Evolutionary conservation across 2,888 invertebrate species (phyloP).

Genomic region (Tachina lurida): DNA sequence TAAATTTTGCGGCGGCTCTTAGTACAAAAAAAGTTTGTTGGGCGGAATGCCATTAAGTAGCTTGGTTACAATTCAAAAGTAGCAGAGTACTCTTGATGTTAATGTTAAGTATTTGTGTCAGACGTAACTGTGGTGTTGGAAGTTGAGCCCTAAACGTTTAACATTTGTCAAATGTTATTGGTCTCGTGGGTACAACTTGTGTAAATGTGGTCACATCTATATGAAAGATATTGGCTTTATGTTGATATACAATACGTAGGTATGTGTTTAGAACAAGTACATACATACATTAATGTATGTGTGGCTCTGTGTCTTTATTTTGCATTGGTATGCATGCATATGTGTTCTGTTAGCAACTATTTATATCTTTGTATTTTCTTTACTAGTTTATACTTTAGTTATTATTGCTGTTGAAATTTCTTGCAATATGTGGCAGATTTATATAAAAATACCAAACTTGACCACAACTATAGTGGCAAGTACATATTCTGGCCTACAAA

Average conservation of each 20-base stretch:
- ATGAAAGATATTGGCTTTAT: conserved; percentile 1
- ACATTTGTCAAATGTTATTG: conserved; percentile 81
- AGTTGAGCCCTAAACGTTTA: conserved; percentile 79
- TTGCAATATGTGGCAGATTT: conserved; percentile 59
- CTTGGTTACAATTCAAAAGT: background rate
- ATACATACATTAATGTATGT: background rate
- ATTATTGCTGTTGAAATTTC: conserved; percentile 57
- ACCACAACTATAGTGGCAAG: conserved; percentile 50
- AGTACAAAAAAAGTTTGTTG: background rate
- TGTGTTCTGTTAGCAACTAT: conserved; percentile 51
- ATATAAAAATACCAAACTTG: conserved; percentile 64
- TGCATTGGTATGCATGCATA: background rate
- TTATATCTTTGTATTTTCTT: conserved; percentile 53
- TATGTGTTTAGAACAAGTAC: conserved; percentile 18
- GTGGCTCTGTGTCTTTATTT: background rate
- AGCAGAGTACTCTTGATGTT: background rate
- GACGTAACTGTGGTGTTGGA: conserved; percentile 1
- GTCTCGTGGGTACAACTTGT: conserved; percentile 80
- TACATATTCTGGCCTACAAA: background rate
- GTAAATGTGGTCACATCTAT: conserved; percentile 73
- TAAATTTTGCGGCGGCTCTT: background rate
- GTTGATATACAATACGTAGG: background rate
- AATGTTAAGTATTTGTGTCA: conserved; percentile 38
- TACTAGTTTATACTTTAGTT: conserved; percentile 49
- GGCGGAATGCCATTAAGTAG: background rate